Percentiles rank a stretch among this genome's conserved stretches.
Evolutionary conservation across 2,113 vertebrate genomes (phyloP).

Genomic region (Ceuthmochares aereus): DNA sequence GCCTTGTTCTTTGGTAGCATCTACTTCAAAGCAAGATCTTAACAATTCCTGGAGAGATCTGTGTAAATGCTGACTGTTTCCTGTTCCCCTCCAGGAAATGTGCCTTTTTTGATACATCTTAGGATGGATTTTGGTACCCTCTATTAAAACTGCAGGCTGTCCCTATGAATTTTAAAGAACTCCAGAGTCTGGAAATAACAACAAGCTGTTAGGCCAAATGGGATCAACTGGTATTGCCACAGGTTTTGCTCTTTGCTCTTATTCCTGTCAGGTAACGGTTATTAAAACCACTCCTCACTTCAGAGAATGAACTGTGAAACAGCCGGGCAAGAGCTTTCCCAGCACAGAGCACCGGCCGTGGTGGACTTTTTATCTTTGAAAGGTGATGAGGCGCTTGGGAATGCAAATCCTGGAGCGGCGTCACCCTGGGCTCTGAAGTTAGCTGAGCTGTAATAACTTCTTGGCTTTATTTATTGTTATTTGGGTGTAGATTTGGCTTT

Average conservation of each 20-base stretch:
- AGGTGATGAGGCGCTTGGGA: not conserved
- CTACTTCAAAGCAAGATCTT: constrained; percentile 68
- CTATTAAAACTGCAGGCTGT: not conserved
- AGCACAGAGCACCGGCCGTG: accelerated
- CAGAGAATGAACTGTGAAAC: not conserved
- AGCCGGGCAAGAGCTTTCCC: not conserved
- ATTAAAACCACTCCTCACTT: not conserved
- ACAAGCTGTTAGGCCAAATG: not conserved
- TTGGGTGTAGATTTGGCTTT: not conserved
- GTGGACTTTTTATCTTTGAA: not conserved
- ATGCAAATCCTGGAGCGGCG: not conserved
- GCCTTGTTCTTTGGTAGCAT: constrained; percentile 16
- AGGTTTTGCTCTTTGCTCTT: constrained; percentile 45
- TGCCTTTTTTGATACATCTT: constrained; percentile 19
- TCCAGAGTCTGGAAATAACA: constrained; percentile 12
- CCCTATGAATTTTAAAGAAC: constrained; percentile 29
- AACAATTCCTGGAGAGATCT: constrained; percentile 30
- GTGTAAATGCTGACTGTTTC: constrained; percentile 54
- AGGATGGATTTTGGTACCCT: constrained; percentile 1
- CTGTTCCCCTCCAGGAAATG: constrained; percentile 51
- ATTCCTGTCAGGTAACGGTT: not conserved
- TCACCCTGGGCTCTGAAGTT: not conserved
- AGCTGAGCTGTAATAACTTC: not conserved
- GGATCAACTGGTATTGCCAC: constrained; percentile 13
- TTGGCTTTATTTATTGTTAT: not conserved